A percentile compares a stretch with the other conserved stretches of the same genome.
phyloP scores from a whole-genome alignment of 2,797 vertebrate genomes.

The Oreochromis mossambicus region DNA sequence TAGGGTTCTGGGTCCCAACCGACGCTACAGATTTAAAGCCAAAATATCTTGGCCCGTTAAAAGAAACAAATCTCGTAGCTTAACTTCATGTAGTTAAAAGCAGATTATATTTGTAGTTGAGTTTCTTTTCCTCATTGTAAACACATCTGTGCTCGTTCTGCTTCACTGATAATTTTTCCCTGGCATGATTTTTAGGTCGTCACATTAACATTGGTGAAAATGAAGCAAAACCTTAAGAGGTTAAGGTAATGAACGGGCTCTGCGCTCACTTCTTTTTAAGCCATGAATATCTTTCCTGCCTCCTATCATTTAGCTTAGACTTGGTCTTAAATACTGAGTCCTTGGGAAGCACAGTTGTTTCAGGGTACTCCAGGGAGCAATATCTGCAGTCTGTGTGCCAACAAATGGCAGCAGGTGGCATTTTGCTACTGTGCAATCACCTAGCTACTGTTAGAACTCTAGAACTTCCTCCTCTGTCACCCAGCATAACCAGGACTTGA shows the following conservation, averaged over 20 bases:
- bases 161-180: neutral
- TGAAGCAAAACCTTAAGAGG: neutral
- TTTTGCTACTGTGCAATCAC: slow-evolving; percentile 64
- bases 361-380: slow-evolving; percentile 73
- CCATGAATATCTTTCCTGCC: slow-evolving; percentile 65
- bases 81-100: neutral
- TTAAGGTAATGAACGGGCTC: neutral
- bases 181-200: neutral
- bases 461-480: slow-evolving; percentile 60
- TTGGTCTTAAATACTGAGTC: slow-evolving; percentile 68
- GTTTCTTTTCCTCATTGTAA: neutral
- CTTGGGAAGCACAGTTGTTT: slow-evolving; percentile 70
- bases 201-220: neutral
- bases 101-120: neutral
- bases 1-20: neutral
- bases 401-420: slow-evolving; percentile 80
- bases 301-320: slow-evolving; percentile 78
- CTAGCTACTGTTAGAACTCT: slow-evolving; percentile 72
- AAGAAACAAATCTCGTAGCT: neutral
- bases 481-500: slow-evolving; percentile 72
- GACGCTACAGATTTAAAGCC: neutral
- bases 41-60: neutral
- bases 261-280: slow-evolving; percentile 52
- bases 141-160: neutral
- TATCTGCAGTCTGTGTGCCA: slow-evolving; percentile 80